Base-by-base conservation (phyloP, 2,113 vertebrate genomes). In the Phaethornis superciliosus region DNA sequence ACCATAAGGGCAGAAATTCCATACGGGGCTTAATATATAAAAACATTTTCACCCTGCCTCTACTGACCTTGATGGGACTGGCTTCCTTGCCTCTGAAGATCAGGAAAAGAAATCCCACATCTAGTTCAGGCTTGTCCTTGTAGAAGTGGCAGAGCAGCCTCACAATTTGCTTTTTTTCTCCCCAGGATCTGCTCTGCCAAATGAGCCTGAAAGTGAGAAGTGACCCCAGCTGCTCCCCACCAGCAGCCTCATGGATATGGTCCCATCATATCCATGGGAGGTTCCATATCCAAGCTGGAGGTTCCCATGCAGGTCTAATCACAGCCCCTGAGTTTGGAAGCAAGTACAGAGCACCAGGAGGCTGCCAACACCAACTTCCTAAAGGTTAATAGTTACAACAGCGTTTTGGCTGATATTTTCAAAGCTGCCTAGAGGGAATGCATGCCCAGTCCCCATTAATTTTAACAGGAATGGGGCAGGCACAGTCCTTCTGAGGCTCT, bases 301-400 rank as follows among this genome's bases (percentile, higher is more conserved):
- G 51, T 19, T n/a, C 37, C 56, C n/a, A 5, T 0, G 47, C 37
- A 7, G 62, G 44, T 77, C 58, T 79, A n/a, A 2, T 52, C 52
- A 74, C 6, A 90, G 70, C 62, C 5, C 0, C 90, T 59, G 35
- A 5, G 6, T 74, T 33, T 42, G 79, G 88, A 32, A 70, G 33
- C 14, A 12, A 6, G 55, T 0, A 10, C 23, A 4, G 59, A 93
- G 91, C 51, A 15, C 81, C 5, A 37, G 88, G 93, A 93, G 44
- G 71, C 93, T 95, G 95, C 96, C 96, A 97, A 94, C 79, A 95
- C 94, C 71, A 91, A 95, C 94, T 89, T 96, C 90, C 88, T 93
- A 94, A 96, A 95, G 94, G 95, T 95, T 97, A 96, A 95, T 90
- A 88, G 92, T 95, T 64, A 92, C 88, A 94, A 78, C 90, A 86